A percentile compares a stretch with the other conserved stretches of the same genome.
phyloP scores from a whole-genome alignment of 2,113 vertebrate species.

The Lontra canadensis region DNA sequence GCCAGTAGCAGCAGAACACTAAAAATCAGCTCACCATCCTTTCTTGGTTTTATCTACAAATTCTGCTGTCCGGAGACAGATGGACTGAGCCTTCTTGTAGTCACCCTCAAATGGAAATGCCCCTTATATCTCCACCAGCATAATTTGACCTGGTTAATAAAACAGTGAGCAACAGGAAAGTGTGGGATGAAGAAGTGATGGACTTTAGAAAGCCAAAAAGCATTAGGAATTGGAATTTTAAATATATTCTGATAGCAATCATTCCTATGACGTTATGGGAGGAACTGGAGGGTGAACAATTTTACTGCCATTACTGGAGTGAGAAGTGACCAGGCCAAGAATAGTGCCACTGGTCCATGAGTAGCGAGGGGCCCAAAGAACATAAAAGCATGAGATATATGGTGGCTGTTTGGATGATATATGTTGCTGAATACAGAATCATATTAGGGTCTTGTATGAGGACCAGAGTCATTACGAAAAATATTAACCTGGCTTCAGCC shows the following conservation, averaged over 20 bases:
- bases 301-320: not conserved
- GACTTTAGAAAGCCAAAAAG: constrained; percentile 32
- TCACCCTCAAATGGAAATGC: not conserved
- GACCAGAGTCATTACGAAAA: not conserved
- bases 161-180: constrained; percentile 6
- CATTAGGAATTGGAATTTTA: constrained; percentile 14
- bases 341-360: not conserved
- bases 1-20: not conserved
- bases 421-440: constrained; percentile 47
- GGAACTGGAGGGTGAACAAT: not conserved
- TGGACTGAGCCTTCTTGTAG: not conserved
- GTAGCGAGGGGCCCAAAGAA: not conserved
- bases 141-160: constrained; percentile 42
- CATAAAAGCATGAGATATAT: not conserved
- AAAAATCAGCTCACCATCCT: not conserved
- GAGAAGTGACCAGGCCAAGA: constrained; percentile 19
- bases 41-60: not conserved
- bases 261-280: not conserved
- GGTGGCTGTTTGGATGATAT: not conserved
- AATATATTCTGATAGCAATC: not conserved
- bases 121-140: not conserved
- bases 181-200: not conserved
- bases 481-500: constrained; percentile 56
- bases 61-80: constrained; percentile 12
- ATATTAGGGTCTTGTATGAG: not conserved